phyloP scores from a whole-genome alignment of 64 coral and sea anemone species.

The Montipora efflorescens region DNA sequence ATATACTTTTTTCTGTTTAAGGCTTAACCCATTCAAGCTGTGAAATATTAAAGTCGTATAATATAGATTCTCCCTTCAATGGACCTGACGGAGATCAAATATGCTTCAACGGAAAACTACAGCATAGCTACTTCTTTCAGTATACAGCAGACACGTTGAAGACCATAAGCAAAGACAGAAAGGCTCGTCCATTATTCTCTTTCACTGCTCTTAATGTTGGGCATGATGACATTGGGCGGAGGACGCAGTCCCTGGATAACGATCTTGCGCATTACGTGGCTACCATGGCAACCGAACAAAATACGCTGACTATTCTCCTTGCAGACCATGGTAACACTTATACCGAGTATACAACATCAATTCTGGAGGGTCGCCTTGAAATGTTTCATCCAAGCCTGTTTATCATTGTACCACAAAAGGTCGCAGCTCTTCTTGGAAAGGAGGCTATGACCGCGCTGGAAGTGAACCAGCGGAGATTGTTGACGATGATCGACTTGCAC shows the following conservation, averaged over 20 bases:
- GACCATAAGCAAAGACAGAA: constrained; percentile 13
- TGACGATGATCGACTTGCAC: constrained; percentile 86
- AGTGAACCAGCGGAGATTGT: constrained; percentile 78
- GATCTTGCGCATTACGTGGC: constrained; percentile 60
- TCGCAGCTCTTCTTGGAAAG: constrained; percentile 56
- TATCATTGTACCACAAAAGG: constrained; percentile 76
- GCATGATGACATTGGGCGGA: constrained; percentile 73
- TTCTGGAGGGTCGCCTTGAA: constrained; percentile 87
- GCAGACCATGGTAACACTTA: constrained; percentile 97
- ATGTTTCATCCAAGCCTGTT: constrained; percentile 95
- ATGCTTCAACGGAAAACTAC: constrained; percentile 90
- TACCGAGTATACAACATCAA: constrained; percentile 58
- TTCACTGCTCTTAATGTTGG: constrained; percentile 78
- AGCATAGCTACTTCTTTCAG: constrained; percentile 77
- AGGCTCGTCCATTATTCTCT: constrained; percentile 67
- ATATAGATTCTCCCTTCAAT: constrained; percentile 62
- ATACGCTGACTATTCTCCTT: constrained; percentile 85
- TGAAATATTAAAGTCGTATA: constrained; percentile 51
- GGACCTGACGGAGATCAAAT: constrained; percentile 73
- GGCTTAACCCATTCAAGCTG: constrained; percentile 88
- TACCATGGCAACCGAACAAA: constrained; percentile 37
- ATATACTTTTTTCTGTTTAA: neutral
- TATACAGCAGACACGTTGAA: constrained; percentile 70
- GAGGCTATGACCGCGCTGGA: constrained; percentile 59
- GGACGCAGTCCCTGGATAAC: constrained; percentile 79